phyloP scores from a whole-genome alignment of 2,888 invertebrate genomes.

The Nomada goodeniana region DNA sequence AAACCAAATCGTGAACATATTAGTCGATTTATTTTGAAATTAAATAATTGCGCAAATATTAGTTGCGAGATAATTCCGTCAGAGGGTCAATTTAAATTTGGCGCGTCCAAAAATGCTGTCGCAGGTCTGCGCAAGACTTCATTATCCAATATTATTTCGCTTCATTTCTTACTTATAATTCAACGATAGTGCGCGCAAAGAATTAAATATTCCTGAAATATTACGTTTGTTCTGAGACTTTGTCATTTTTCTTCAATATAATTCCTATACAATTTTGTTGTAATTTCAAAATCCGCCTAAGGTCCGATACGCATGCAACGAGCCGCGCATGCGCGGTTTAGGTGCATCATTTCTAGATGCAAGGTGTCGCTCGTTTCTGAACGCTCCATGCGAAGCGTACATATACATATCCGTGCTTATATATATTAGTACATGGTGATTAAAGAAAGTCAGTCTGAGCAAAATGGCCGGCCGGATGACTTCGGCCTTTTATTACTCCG shows the following conservation, averaged over 20 bases:
- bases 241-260: neutral
- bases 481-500: slow-evolving; percentile 77
- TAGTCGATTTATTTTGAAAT: neutral
- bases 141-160: neutral
- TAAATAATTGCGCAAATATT: too few relatives aligned
- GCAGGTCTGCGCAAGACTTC: neutral
- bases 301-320: neutral
- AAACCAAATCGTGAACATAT: neutral
- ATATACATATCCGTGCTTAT: neutral
- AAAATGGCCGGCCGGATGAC: slow-evolving; percentile 82
- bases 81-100: slow-evolving; percentile 3
- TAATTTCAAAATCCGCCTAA: neutral
- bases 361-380: neutral
- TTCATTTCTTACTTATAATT: neutral
- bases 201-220: neutral
- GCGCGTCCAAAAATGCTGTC: slow-evolving; percentile 9
- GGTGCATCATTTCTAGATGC: neutral
- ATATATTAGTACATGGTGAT: slow-evolving; percentile 43
- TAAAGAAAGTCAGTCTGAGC: slow-evolving; percentile 78
- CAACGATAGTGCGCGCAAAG: neutral
- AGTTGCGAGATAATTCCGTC: too few relatives aligned
- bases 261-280: neutral
- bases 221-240: neutral
- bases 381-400: neutral
- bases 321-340: neutral